A percentile compares a stretch with the other conserved stretches of the same genome.
phyloP scores from a whole-genome alignment of 37 sponge, comb jelly and placozoan genomes.

The Sycon ciliatum region DNA sequence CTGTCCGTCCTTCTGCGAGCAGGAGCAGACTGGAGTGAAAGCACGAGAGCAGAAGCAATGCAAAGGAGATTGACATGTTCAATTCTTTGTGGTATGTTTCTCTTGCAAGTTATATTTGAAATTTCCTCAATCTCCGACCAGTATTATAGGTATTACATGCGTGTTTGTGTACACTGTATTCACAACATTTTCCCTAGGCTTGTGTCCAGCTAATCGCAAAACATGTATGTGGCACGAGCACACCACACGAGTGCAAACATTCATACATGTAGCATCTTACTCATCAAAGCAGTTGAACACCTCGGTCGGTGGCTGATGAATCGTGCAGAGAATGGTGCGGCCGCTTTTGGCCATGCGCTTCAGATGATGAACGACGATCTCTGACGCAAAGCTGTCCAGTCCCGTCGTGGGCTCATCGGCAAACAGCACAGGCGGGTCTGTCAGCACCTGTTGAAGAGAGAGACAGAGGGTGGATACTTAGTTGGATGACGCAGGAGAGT shows the following conservation, averaged over 20 bases:
- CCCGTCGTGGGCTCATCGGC: conserved; percentile 52
- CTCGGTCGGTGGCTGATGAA: conserved; percentile 55
- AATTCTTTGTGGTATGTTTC: no score
- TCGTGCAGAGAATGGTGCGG: conserved; percentile 47
- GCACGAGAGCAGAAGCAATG: no score
- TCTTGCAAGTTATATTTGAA: no score
- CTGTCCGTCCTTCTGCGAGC: conserved; percentile 29
- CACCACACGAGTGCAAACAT: no score
- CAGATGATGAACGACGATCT: conserved; percentile 27
- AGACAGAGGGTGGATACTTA: no score
- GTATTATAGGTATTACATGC: no score
- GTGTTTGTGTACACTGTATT: no score
- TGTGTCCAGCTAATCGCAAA: neutral
- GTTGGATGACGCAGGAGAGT: no score
- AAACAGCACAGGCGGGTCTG: conserved; percentile 39
- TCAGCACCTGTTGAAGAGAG: conserved; percentile 38
- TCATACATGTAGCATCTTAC: conserved; percentile 2
- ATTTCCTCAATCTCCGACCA: no score
- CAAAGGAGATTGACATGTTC: no score
- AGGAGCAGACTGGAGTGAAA: conserved; percentile 18
- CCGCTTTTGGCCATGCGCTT: conserved; percentile 27
- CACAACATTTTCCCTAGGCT: neutral
- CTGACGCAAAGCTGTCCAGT: conserved; percentile 45
- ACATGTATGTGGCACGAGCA: no score
- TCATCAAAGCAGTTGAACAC: conserved; percentile 32